These are phyloP conservation scores for Aythya fuligula DNA, from an alignment of 2,797 vertebrate species.

Conservation along the genomic window DNA sequence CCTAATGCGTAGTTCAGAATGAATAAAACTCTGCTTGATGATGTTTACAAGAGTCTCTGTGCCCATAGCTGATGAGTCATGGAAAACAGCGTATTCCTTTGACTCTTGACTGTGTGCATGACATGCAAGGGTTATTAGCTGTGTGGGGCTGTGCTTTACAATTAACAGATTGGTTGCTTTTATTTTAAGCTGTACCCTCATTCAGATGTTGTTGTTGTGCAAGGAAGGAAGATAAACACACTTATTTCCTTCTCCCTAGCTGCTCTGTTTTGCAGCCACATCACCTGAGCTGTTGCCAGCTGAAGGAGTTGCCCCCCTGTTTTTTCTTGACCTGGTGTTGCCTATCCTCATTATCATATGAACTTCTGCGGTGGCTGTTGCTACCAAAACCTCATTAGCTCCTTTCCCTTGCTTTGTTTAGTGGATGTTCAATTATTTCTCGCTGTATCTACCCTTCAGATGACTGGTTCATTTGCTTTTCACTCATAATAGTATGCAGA, in stretches of 20 bases:
- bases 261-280: background rate
- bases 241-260: background rate
- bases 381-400: constrained; percentile 33
- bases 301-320: background rate
- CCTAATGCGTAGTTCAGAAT: constrained; percentile 61
- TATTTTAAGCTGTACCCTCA: constrained; percentile 23
- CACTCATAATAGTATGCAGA: background rate
- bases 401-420: constrained; percentile 18
- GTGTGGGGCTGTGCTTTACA: background rate
- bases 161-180: constrained; percentile 11
- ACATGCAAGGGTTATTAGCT: background rate
- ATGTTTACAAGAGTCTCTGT: constrained; percentile 58
- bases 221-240: background rate
- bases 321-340: constrained; percentile 5
- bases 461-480: constrained; percentile 14
- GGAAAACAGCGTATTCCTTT: background rate
- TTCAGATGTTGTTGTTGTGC: constrained; percentile 9
- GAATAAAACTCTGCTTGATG: constrained; percentile 69
- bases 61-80: constrained; percentile 54
- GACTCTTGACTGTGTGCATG: background rate
- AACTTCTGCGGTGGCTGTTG: background rate
- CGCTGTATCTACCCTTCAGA: background rate
- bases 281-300: background rate
- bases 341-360: background rate
- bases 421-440: constrained; percentile 25